Percentiles rank a stretch among this genome's conserved stretches.
Conservation (phyloP, 2,888 invertebrate genomes). For the Lymantria dispar region DNA sequence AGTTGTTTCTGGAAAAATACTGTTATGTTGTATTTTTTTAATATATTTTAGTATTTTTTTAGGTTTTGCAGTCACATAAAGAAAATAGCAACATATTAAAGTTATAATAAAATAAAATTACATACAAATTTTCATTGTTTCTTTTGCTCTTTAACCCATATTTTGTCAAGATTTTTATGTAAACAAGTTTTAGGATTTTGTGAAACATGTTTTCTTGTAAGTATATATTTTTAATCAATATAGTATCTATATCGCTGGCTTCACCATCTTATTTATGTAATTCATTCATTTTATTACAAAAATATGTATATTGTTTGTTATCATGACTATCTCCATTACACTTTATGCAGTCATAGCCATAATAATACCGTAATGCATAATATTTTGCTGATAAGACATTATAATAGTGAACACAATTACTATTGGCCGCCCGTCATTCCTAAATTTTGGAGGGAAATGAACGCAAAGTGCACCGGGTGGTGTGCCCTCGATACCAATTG, state of each 20-base stretch:
- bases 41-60: not conserved
- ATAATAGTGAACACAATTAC: too few relatives aligned
- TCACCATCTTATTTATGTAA: too few relatives aligned
- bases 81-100: constrained; percentile 1
- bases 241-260: not conserved
- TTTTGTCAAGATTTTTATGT: not conserved
- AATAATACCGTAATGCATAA: not conserved
- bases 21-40: not conserved
- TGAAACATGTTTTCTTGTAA: too few relatives aligned
- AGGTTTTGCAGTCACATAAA: constrained; percentile 1
- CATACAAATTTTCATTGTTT: constrained; percentile 18
- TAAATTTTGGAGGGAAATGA: constrained; percentile 52
- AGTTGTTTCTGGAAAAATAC: not conserved
- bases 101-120: constrained; percentile 5
- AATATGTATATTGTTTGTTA: not conserved
- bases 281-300: not conserved
- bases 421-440: too few relatives aligned
- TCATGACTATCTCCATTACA: not conserved
- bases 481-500: constrained; percentile 57
- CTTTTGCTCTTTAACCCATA: constrained; percentile 18
- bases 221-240: too few relatives aligned
- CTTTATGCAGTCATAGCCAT: not conserved
- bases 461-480: constrained; percentile 42
- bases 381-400: too few relatives aligned
- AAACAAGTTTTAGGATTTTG: too few relatives aligned